These are phyloP conservation scores for Rhabdomys pumilio DNA, from an alignment of 2,797 vertebrate species.

Conservation along the genomic window DNA sequence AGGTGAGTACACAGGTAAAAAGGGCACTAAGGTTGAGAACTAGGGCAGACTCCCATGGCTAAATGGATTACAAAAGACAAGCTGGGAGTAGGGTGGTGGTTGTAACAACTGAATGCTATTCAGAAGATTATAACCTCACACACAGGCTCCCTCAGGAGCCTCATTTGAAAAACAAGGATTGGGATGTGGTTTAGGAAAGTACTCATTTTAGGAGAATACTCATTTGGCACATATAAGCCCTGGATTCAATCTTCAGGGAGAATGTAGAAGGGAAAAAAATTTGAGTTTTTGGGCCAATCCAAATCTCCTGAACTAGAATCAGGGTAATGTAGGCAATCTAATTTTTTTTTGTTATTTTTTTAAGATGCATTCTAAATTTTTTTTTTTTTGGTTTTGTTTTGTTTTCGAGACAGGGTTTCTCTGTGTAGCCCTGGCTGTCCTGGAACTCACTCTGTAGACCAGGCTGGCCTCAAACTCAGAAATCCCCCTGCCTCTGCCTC, in stretches of 20 bases:
- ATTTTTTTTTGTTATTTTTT: not conserved
- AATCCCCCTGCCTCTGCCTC: no score
- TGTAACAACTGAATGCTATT: not conserved
- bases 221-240: not conserved
- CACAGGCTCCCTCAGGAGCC: not conserved
- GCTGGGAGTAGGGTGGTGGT: not conserved
- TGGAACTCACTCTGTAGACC: no score
- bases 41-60: constrained; percentile 23
- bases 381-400: no score
- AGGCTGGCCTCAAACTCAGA: no score
- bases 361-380: not conserved
- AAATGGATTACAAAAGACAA: constrained; percentile 47
- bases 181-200: not conserved
- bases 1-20: not conserved
- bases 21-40: not conserved
- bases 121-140: not conserved
- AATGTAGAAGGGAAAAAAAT: not conserved
- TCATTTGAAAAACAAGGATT: constrained; percentile 13
- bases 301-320: not conserved
- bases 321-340: not conserved
- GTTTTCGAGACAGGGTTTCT: no score
- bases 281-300: not conserved
- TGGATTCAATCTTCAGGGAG: not conserved
- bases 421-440: no score
- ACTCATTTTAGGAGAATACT: not conserved